phyloP scores from a whole-genome alignment of 1,140 invertebrate genomes.

The Cydia strobilella region DNA sequence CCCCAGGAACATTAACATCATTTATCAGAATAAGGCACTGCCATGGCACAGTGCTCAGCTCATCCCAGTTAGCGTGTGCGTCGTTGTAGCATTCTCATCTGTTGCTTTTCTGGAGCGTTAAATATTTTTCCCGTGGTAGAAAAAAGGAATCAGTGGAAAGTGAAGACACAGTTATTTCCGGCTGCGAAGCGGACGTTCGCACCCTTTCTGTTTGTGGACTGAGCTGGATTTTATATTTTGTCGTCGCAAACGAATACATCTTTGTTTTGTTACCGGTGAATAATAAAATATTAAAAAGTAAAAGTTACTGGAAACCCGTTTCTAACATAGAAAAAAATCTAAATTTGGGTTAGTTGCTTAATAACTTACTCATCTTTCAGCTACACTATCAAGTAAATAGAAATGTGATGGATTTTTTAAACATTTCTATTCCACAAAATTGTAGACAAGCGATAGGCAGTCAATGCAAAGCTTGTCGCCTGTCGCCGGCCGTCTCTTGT shows the following conservation, averaged over 20 bases:
- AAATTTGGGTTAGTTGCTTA: no score
- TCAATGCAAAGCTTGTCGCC: no score
- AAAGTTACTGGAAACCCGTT: no score
- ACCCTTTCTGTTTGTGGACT: slow-evolving; percentile 26
- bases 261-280: slow-evolving; percentile 1
- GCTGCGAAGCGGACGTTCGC: slow-evolving; percentile 30
- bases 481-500: background rate
- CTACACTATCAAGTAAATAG: no score
- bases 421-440: no score
- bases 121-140: slow-evolving; percentile 36
- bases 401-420: no score
- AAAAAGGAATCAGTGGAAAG: slow-evolving; percentile 33
- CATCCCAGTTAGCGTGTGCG: background rate
- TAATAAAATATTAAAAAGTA: background rate
- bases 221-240: slow-evolving; percentile 10
- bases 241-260: slow-evolving; percentile 11
- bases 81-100: slow-evolving; percentile 36
- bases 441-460: no score
- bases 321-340: no score
- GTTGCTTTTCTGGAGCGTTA: slow-evolving; percentile 40
- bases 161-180: slow-evolving; percentile 32
- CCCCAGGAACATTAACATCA: no score
- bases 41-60: background rate
- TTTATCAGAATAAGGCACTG: background rate
- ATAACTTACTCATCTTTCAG: no score